Evolutionary conservation across 2,797 vertebrate genomes (phyloP), one percentile per base, ranked within the genome.

Genomic region (Ibycter americanus): DNA sequence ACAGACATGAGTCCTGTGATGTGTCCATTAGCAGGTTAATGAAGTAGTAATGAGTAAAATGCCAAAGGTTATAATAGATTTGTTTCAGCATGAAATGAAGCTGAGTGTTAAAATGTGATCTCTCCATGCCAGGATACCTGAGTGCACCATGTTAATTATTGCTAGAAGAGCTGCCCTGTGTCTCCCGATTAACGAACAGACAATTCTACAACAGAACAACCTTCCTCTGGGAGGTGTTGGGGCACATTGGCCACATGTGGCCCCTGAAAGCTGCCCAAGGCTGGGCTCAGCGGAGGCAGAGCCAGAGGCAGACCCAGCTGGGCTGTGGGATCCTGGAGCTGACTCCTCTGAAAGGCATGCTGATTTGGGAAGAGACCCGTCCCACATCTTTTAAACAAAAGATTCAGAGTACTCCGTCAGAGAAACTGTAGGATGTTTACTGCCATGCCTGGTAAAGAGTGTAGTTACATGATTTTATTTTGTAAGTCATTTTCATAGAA

Each of bases 21-120:
- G 81, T 96, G 98, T 96, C 98, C 98, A 98, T 99, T 99, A 99
- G 98, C 96, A 98, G 98, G 98, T 99, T 99, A 99, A 99, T 98
- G 98, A 98, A 98, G 97, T 98, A 98, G 98, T 98, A 98, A 98
- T 89, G 74, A 98, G 98, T 97, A 89, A 97, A 97, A 98, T 98
- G 98, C 96, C 97, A 98, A 96, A 98, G 98, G 98, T 98, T 98
- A 98, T 97, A 94, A 96, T 98, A 97, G 97, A 98, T 98, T 98
- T 96, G 97, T 98, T 96, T 95, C 97, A 96, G 96, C 97, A 96
- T 51, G 96, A 97, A 97, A 97, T 95, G 95, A 97, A 98, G 96
- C 95, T 81, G 97, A 98, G 98, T 98, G 98, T 98, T 99, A 98
- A 98, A 97, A 98, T 96, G 72, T 97, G 98, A 98, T 99, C 98